A percentile compares a stretch with the other conserved stretches of the same genome.
phyloP scores from a whole-genome alignment of 1,140 invertebrate species.

The Papilio glaucus region DNA sequence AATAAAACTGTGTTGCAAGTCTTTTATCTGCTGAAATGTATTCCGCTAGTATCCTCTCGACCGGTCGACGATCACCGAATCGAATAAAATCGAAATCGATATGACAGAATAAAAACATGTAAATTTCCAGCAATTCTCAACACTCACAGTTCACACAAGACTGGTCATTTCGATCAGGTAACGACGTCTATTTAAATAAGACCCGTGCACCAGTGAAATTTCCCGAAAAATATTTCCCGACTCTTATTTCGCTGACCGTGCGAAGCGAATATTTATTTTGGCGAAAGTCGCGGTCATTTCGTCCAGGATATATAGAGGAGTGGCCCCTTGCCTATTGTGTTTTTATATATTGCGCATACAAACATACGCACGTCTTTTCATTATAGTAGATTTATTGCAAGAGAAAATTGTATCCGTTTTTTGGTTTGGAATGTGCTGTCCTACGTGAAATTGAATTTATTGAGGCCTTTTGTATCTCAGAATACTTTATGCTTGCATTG shows the following conservation, averaged over 20 bases:
- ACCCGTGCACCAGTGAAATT: background rate
- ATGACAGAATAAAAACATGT: constrained; percentile 28
- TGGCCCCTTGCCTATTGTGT: constrained; percentile 34
- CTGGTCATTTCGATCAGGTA: constrained; percentile 4
- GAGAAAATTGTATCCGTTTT: constrained; percentile 37
- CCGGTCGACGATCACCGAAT: background rate
- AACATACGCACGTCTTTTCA: constrained; percentile 33
- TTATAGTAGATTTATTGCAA: constrained; percentile 30
- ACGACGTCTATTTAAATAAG: constrained; percentile 9
- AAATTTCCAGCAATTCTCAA: constrained; percentile 23
- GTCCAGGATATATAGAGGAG: constrained; percentile 26
- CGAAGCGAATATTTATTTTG: constrained; percentile 35
- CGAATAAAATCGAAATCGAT: constrained; percentile 13
- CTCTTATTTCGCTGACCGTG: constrained; percentile 27
- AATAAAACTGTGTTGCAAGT: background rate
- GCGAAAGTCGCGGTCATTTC: constrained; percentile 31
- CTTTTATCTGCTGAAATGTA: background rate
- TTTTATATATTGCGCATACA: constrained; percentile 25
- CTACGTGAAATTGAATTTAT: constrained; percentile 5
- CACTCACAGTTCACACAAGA: constrained; percentile 6
- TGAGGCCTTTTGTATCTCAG: background rate
- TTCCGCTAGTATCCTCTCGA: background rate
- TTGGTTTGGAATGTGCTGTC: constrained; percentile 8
- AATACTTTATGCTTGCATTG: background rate
- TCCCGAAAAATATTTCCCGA: constrained; percentile 13